Evolutionary conservation across 2,888 invertebrate species (phyloP), one percentile per base, ranked within the genome.

Genomic region (Lepeophtheirus nordmannii): DNA sequence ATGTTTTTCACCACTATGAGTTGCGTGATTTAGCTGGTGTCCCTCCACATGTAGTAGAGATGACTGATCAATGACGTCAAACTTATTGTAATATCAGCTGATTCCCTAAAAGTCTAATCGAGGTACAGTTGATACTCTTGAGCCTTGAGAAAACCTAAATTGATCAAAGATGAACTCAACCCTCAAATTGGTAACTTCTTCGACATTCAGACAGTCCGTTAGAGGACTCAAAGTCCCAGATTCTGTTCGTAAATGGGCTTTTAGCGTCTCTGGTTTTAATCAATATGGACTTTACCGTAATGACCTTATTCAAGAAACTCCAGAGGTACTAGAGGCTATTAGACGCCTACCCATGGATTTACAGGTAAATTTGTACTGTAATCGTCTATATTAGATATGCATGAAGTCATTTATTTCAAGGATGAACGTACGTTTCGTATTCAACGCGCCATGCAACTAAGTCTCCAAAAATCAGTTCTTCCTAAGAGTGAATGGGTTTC

Each of bases 281-380:
- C 66, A 66, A 41, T 66, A 66, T 37, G 66, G 66, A 10, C 60
- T 66, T 41, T 66, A 66, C 60, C 17, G 22, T n/a, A 39, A 66
- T 41, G 66, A 66, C 23, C 38, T 38, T 1, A 22, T 59, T 1
- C 20, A 39, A n/a, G 66, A 66, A 17, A 61, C 14, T 12, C 38
- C 37, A 17, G 66, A 60, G 14, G 66, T 66, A 17, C 10, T 58
- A 41, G 66, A 66, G 23, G 66, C 66, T 30, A 11, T 66, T 22
- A 37, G 66, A 14, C 38, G 66, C 17, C 20, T 66, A 1, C 60
- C 66, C 12, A 37, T 38, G 17, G 8, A 38, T 14, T 12, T 60
- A 14, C 60, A 63, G 63, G 63, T 63, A 63, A 22, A 12, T 1
- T 38, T 37, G 5, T 1, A 58, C 22, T 30, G 2, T 30, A 7